Conservation (phyloP, 2,888 invertebrate genomes). For the Quadroppia sp. region DNA sequence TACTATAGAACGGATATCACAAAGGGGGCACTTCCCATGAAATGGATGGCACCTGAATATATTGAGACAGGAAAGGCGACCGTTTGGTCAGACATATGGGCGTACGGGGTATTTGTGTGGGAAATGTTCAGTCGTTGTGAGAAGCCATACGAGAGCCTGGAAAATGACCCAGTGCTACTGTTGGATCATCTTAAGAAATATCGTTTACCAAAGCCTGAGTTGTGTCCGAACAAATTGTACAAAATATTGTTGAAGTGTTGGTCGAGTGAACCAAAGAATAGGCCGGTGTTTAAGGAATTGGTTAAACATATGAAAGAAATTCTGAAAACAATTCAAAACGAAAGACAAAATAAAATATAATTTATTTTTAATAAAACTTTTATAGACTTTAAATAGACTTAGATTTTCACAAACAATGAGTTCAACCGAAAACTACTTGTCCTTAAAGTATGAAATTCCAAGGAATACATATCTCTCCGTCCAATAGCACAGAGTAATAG, state of each 20-base stretch:
- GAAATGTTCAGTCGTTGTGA: constrained; percentile 99
- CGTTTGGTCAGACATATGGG: constrained; percentile 96
- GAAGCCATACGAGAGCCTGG: constrained; percentile 94
- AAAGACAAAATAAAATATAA: too few species aligned
- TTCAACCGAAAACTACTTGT: constrained; percentile 37
- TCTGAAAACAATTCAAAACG: too few species aligned
- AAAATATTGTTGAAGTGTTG: constrained; percentile 91
- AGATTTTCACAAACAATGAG: too few species aligned
- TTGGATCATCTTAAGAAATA: too few species aligned
- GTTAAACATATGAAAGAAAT: too few species aligned
- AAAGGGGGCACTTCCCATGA: constrained; percentile 58
- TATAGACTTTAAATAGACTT: too few species aligned
- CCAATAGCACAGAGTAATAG: constrained; percentile 83
- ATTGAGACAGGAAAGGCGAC: constrained; percentile 94
- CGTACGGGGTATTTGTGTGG: constrained; percentile 97
- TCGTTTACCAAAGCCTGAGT: constrained; percentile 76
- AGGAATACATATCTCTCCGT: constrained; percentile 85
- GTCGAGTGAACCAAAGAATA: constrained; percentile 80
- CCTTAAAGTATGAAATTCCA: constrained; percentile 70
- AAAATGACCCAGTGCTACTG: constrained; percentile 93
- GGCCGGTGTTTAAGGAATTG: constrained; percentile 69
- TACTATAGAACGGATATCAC: constrained; percentile 87
- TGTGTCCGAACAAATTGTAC: constrained; percentile 89
- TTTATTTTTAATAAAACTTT: too few species aligned
- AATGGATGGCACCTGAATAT: constrained; percentile 93